These are phyloP conservation scores for Drosophila virilis DNA, from an alignment of 1,140 invertebrate species.

Conservation along the genomic window DNA sequence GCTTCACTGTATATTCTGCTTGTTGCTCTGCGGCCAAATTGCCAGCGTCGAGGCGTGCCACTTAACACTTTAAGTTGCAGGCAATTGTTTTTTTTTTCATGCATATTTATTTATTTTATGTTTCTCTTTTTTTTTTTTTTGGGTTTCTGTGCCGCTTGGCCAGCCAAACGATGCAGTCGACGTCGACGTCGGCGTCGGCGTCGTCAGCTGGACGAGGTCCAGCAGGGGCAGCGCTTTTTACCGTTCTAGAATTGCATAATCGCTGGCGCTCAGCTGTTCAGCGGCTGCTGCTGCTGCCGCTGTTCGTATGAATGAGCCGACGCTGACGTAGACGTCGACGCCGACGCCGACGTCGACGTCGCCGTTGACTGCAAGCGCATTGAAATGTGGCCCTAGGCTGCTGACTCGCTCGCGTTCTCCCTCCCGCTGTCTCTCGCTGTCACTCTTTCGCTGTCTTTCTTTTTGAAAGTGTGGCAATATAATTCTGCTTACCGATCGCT, in stretches of 20 bases:
- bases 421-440: background rate
- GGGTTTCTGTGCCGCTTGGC: conserved; percentile 63
- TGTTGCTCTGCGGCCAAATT: conserved; percentile 11
- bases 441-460: conserved; percentile 7
- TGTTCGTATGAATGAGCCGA: conserved; percentile 8
- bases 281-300: background rate
- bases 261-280: conserved; percentile 35
- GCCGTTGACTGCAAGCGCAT: conserved; percentile 27
- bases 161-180: conserved; percentile 43
- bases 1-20: conserved; percentile 15
- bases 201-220: conserved; percentile 26
- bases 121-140: conserved; percentile 26
- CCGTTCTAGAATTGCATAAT: conserved; percentile 73
- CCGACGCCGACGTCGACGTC: background rate
- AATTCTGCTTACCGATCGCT: conserved; percentile 66
- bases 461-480: conserved; percentile 76
- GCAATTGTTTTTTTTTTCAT: conserved; percentile 11
- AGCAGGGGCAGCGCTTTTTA: conserved; percentile 46
- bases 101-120: conserved; percentile 2
- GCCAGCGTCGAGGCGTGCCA: conserved; percentile 31
- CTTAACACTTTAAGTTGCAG: conserved; percentile 37
- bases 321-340: background rate
- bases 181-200: background rate
- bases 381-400: conserved; percentile 29
- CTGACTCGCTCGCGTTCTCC: background rate